phyloP scores from a whole-genome alignment of 2,888 invertebrate species.

The Anorthoa munda region DNA sequence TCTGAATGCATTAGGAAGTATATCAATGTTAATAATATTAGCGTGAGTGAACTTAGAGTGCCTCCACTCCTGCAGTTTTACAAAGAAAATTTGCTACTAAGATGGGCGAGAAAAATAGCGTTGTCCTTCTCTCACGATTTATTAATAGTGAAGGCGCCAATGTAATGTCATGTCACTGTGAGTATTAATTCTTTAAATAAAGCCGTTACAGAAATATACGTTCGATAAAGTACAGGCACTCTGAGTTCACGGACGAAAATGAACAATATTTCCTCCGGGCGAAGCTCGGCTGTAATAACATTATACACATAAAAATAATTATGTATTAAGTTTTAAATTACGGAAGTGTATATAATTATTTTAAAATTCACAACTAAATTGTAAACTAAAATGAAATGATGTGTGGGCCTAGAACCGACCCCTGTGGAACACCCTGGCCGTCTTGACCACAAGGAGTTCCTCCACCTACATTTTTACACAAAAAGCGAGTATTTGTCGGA shows the following conservation, averaged over 20 bases:
- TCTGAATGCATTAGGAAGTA: slow-evolving; percentile 8
- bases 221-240: slow-evolving; percentile 29
- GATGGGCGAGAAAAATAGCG: slow-evolving; percentile 7
- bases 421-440: too few species aligned
- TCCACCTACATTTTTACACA: slow-evolving; percentile 8
- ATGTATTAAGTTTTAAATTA: slow-evolving; percentile 22
- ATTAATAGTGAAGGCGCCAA: slow-evolving; percentile 23
- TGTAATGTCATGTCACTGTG: slow-evolving; percentile 24
- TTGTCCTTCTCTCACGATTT: slow-evolving; percentile 30
- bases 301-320: slow-evolving; percentile 10
- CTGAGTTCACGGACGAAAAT: slow-evolving; percentile 40
- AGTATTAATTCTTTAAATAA: slow-evolving; percentile 51
- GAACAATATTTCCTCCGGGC: slow-evolving; percentile 10
- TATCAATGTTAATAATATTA: slow-evolving; percentile 11
- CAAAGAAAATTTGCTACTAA: slow-evolving; percentile 6
- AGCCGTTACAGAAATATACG: slow-evolving; percentile 32
- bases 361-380: neutral
- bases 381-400: slow-evolving; percentile 16
- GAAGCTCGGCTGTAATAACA: neutral
- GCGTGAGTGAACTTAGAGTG: slow-evolving; percentile 3
- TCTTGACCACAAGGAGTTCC: too few species aligned
- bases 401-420: too few species aligned
- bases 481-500: slow-evolving; percentile 14
- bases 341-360: neutral
- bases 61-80: neutral